A percentile compares a stretch with the other conserved stretches of the same genome.
Conservation (phyloP, 2,888 invertebrate species). For the Brenthis daphne region DNA sequence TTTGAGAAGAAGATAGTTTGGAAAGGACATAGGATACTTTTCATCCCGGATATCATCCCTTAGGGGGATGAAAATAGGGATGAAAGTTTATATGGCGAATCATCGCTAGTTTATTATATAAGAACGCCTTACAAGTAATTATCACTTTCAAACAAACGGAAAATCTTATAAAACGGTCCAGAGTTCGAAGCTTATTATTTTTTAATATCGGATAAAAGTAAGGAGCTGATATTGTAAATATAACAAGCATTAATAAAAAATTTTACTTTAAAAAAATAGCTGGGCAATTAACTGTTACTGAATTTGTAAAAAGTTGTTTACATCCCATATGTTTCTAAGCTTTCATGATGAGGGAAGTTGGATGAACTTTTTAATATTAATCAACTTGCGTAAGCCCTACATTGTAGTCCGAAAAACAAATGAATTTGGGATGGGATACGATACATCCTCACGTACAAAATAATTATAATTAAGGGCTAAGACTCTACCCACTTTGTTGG, state of each 20-base stretch:
- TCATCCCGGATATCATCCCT: too few relatives aligned
- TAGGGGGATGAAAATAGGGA: too few relatives aligned
- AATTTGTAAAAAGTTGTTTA: slow-evolving; percentile 32
- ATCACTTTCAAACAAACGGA: too few relatives aligned
- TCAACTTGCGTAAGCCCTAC: slow-evolving; percentile 32
- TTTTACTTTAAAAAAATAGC: slow-evolving; percentile 22
- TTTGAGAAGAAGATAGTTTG: too few relatives aligned
- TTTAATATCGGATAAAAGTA: neutral
- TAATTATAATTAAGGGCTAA: neutral
- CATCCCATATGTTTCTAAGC: slow-evolving; percentile 39
- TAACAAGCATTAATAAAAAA: neutral
- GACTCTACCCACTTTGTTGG: too few relatives aligned
- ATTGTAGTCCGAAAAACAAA: slow-evolving; percentile 39
- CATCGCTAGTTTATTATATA: too few relatives aligned
- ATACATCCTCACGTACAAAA: slow-evolving; percentile 22
- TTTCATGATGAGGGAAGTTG: slow-evolving; percentile 50
- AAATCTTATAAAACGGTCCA: too few relatives aligned
- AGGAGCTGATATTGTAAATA: neutral
- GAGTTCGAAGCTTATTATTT: neutral
- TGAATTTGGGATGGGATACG: slow-evolving; percentile 39
- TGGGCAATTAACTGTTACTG: slow-evolving; percentile 24
- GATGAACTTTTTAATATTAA: slow-evolving; percentile 52
- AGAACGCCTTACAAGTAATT: too few relatives aligned
- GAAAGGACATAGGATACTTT: too few relatives aligned
- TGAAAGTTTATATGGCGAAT: too few relatives aligned